Evolutionary conservation across 2,113 vertebrate species (phyloP).

Genomic region (Ginglymostoma cirratum): DNA sequence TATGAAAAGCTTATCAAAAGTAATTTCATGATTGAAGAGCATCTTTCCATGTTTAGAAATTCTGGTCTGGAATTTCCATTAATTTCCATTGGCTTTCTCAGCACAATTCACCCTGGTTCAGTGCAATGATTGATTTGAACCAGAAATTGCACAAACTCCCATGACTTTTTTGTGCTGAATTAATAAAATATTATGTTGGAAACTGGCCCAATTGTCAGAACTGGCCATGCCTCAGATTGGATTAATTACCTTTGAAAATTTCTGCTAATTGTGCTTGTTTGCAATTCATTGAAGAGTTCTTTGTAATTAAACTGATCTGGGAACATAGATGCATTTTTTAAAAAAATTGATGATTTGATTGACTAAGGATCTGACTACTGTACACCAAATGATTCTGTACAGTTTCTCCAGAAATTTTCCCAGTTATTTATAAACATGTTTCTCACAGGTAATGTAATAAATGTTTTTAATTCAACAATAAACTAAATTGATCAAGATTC

Average conservation of each 20-base stretch:
- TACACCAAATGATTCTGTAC: background rate
- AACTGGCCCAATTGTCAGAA: background rate
- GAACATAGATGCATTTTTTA: background rate
- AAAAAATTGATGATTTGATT: background rate
- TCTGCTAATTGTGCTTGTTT: background rate
- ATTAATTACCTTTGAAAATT: background rate
- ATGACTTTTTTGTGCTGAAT: background rate
- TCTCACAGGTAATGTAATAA: background rate
- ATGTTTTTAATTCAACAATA: background rate
- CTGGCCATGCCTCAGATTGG: background rate
- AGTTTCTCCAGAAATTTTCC: background rate
- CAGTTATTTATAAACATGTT: background rate
- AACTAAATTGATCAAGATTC: background rate
- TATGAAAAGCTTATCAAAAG: background rate
- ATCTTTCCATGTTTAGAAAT: background rate
- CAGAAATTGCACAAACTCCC: too few species aligned
- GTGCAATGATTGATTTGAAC: too few species aligned
- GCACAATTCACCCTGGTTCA: background rate
- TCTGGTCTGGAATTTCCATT: background rate
- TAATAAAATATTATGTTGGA: background rate
- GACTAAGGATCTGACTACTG: background rate
- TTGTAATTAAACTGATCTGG: background rate
- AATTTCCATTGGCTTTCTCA: background rate
- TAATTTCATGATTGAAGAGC: background rate
- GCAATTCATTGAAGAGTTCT: too few species aligned